Percentiles rank a stretch among this genome's conserved stretches.
phyloP scores from a whole-genome alignment of 2,797 vertebrate species.

The Oryzias sinensis region DNA sequence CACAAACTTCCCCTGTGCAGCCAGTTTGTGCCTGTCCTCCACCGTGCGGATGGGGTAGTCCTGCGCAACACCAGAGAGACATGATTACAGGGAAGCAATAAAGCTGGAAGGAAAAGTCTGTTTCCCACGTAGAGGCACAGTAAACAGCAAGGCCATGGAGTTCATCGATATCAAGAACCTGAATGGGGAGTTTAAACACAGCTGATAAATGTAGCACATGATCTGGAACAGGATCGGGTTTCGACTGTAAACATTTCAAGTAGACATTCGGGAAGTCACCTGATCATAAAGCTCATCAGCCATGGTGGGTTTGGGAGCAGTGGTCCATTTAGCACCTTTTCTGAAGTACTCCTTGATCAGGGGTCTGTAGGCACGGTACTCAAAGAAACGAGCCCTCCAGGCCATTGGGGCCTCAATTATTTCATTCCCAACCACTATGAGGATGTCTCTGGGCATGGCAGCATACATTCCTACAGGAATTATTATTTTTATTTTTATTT shows the following conservation, averaged over 20 bases:
- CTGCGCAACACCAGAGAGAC: slow-evolving; percentile 61
- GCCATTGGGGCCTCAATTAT: slow-evolving; percentile 99
- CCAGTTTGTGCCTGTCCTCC: slow-evolving; percentile 94
- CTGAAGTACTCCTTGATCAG: slow-evolving; percentile 97
- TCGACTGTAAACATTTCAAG: neutral
- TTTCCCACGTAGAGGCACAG: neutral
- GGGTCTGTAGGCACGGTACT: slow-evolving; percentile 93
- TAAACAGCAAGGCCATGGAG: neutral
- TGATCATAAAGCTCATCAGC: slow-evolving; percentile 91
- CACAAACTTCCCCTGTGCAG: slow-evolving; percentile 95
- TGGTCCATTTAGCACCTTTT: slow-evolving; percentile 95
- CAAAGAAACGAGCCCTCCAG: slow-evolving; percentile 97
- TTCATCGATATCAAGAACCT: slow-evolving; percentile 4
- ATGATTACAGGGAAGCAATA: neutral
- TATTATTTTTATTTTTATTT: neutral
- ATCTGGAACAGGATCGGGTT: neutral
- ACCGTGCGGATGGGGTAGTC: slow-evolving; percentile 92
- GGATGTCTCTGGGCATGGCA: slow-evolving; percentile 97
- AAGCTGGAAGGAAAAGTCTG: neutral
- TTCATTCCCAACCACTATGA: slow-evolving; percentile 95
- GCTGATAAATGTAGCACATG: neutral
- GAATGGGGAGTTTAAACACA: neutral
- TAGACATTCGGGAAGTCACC: slow-evolving; percentile 68
- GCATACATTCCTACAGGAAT: slow-evolving; percentile 88
- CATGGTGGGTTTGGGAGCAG: slow-evolving; percentile 98